Conservation (phyloP, 2,797 vertebrate genomes). For the Fistularia commersonii region DNA sequence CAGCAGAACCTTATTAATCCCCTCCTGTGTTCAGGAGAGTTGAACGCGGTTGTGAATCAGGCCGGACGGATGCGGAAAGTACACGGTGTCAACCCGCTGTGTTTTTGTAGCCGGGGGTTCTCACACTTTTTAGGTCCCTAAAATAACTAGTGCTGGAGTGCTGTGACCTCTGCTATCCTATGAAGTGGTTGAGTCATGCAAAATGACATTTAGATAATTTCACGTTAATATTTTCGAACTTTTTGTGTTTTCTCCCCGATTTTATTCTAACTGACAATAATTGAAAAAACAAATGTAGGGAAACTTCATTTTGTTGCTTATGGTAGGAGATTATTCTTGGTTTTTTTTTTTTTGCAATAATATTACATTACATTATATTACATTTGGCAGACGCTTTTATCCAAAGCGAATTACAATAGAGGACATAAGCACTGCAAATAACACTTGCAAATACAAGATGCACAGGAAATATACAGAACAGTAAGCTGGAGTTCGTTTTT, state of each 20-base stretch:
- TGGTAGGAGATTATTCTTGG: background rate
- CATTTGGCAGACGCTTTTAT: too few species aligned
- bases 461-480: too few species aligned
- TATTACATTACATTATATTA: too few species aligned
- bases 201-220: too few species aligned
- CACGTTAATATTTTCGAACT: background rate
- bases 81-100: background rate
- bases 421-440: too few species aligned
- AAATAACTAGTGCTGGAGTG: background rate
- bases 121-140: background rate
- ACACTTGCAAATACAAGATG: too few species aligned
- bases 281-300: too few species aligned
- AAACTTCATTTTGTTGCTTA: background rate
- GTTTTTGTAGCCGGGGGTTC: background rate
- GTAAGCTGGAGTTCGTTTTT: too few species aligned
- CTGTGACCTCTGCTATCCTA: background rate
- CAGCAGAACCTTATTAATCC: conserved; percentile 13
- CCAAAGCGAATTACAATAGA: too few species aligned
- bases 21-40: conserved; percentile 10
- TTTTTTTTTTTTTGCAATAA: too few species aligned
- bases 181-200: too few species aligned
- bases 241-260: background rate
- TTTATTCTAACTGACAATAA: background rate
- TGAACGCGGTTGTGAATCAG: conserved; percentile 2
- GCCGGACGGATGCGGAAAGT: background rate